Percentiles rank a stretch among this genome's conserved stretches.
Evolutionary conservation across 1,140 invertebrate species (phyloP).

Genomic region (Musca vetustissima): DNA sequence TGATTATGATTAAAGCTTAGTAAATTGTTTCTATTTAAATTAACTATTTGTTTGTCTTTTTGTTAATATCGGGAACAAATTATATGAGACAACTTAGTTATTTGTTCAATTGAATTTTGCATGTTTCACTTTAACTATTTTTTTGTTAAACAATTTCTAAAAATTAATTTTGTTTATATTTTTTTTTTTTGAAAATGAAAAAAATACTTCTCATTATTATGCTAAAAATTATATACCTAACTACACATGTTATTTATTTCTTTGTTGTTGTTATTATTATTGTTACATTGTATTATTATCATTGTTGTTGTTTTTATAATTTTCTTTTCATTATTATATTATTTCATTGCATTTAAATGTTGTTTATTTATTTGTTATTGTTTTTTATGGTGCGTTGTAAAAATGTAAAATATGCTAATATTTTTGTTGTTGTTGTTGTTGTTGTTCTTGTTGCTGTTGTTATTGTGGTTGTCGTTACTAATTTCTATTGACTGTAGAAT

Average conservation of each 20-base stretch:
- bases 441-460: too few relatives aligned
- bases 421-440: conserved; percentile 10
- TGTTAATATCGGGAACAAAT: not conserved
- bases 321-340: too few relatives aligned
- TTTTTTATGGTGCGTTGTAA: conserved; percentile 21
- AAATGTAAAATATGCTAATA: conserved; percentile 22
- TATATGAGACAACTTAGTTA: not conserved
- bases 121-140: not conserved
- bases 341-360: too few relatives aligned
- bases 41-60: not conserved
- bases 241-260: conserved; percentile 3
- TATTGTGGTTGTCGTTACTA: too few relatives aligned
- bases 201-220: not conserved
- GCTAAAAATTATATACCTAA: conserved; percentile 15
- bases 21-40: not conserved
- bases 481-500: too few relatives aligned
- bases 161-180: not conserved
- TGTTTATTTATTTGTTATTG: not conserved
- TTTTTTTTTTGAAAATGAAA: not conserved
- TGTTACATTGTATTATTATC: conserved; percentile 3
- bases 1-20: too few relatives aligned
- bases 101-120: not conserved
- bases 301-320: too few relatives aligned
- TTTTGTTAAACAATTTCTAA: too few relatives aligned
- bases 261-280: conserved; percentile 1